These are phyloP conservation scores for Mongoloraphidia duomilia DNA, from an alignment of 2,888 invertebrate species.

Conservation along the genomic window DNA sequence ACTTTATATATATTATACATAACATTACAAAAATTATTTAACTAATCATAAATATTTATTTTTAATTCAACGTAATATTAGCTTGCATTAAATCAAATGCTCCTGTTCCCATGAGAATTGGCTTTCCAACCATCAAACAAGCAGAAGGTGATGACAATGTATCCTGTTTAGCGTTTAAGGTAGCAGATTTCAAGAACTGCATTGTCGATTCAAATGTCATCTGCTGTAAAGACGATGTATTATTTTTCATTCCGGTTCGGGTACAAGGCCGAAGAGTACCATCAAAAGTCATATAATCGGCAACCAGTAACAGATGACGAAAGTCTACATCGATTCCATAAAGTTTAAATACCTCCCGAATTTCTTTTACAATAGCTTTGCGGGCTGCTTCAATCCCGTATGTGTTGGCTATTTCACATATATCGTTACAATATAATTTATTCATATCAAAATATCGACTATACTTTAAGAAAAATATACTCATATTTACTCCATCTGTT, in stretches of 20 bases:
- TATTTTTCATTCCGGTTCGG: slow-evolving; percentile 76
- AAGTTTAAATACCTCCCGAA: slow-evolving; percentile 89
- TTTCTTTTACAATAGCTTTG: slow-evolving; percentile 82
- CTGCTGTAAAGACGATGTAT: slow-evolving; percentile 90
- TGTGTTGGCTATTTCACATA: slow-evolving; percentile 75
- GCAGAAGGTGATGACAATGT: slow-evolving; percentile 71
- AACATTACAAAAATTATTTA: too few relatives aligned
- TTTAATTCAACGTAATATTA: background rate
- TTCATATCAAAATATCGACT: slow-evolving; percentile 54
- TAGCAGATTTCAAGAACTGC: slow-evolving; percentile 67
- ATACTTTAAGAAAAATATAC: slow-evolving; percentile 29
- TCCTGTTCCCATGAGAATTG: slow-evolving; percentile 73
- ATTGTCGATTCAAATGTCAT: slow-evolving; percentile 96
- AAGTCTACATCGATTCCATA: slow-evolving; percentile 95
- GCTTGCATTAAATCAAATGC: slow-evolving; percentile 35
- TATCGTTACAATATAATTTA: slow-evolving; percentile 82
- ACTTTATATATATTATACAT: too few relatives aligned
- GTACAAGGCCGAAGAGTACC: slow-evolving; percentile 84
- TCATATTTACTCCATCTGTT: slow-evolving; percentile 91
- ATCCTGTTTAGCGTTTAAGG: slow-evolving; percentile 50
- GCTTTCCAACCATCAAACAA: slow-evolving; percentile 73
- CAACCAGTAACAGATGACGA: slow-evolving; percentile 80
- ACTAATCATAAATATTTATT: too few relatives aligned
- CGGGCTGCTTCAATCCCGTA: slow-evolving; percentile 96
- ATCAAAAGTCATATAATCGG: slow-evolving; percentile 96